A percentile compares a stretch with the other conserved stretches of the same genome.
These are phyloP conservation scores for Amphipyra berbera DNA, from an alignment of 2,888 invertebrate species.

Conservation along the genomic window DNA sequence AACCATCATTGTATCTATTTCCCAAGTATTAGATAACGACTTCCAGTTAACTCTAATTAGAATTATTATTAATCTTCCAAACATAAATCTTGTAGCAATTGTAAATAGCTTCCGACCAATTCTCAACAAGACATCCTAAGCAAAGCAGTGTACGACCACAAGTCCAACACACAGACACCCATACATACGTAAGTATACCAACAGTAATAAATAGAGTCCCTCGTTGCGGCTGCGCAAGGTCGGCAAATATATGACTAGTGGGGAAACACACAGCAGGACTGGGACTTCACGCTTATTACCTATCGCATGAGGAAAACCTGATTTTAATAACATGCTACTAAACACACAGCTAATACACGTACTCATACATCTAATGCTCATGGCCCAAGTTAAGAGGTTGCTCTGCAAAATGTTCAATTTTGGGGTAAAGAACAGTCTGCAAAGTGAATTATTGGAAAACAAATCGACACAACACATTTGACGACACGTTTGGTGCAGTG, in stretches of 20 bases:
- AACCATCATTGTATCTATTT: neutral
- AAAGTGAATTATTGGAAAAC: no score
- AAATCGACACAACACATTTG: no score
- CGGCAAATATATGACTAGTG: constrained; percentile 2
- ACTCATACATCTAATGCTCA: no score
- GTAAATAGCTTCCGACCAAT: neutral
- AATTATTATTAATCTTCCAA: neutral
- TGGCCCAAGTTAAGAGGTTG: no score
- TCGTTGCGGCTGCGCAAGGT: constrained; percentile 2
- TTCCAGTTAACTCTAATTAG: neutral
- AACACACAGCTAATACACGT: no score
- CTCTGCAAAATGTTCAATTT: no score
- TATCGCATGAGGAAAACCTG: neutral
- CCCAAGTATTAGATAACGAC: no score
- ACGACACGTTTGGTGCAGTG: no score
- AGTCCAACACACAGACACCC: constrained; percentile 4
- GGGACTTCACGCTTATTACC: neutral
- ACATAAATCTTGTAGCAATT: neutral
- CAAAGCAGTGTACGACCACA: constrained; percentile 13
- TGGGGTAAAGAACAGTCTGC: no score
- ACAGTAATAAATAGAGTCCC: constrained; percentile 5
- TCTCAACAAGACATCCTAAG: neutral
- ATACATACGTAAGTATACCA: neutral
- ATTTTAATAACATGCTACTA: neutral
- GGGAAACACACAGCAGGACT: neutral